Evolutionary conservation across 92 coral and sea anemone species (phyloP), one percentile per base, ranked within the genome.

Genomic region (Phenganax marumi): DNA sequence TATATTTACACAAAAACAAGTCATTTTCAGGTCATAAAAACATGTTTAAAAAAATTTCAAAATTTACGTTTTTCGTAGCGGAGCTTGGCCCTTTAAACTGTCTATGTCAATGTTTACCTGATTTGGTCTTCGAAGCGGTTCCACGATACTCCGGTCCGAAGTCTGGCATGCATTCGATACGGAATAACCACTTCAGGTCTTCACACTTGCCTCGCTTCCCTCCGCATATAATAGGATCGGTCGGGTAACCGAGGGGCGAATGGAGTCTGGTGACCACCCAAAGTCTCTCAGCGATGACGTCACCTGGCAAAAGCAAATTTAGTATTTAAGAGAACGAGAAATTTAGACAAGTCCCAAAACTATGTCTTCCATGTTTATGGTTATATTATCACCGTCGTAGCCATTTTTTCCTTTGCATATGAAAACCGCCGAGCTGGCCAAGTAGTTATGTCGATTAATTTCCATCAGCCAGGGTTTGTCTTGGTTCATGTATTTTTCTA

Each of bases 171-270:
- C 98, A 95, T 71, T 91, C 93, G 11, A 91, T 88, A 79, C 80
- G 84, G 58, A 81, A 91, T 76, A 79, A 70, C 91, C 91, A 89
- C 76, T 85, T 80, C 52, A 85, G 89, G 85, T 85, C 78, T 12
- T 76, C 73, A 61, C 98, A 95, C 69, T 74, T 87, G 10, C 18
- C 18, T 14, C 9, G 12, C 10, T 8, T 13, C 14, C 57, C 71
- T 13, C 26, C 81, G 50, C 98, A 95, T 13, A 92, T 48, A 11
- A 88, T 82, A 13, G 98, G 98, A 68, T 95, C 98, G 13, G 98
- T 95, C 8, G 96, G 95, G 51, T 90, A 95, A 1, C 98, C 98
- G 62, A 95, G 51, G 0, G 98, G 98, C 0, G 97, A 95, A 53
- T 92, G 97, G 24, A 95, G 84, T 81, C 93, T 80, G n/a, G 89